Percentiles rank a stretch among this genome's conserved stretches.
Conservation (phyloP, 2,113 vertebrate species). For the human (Homo sapiens) region DNA sequence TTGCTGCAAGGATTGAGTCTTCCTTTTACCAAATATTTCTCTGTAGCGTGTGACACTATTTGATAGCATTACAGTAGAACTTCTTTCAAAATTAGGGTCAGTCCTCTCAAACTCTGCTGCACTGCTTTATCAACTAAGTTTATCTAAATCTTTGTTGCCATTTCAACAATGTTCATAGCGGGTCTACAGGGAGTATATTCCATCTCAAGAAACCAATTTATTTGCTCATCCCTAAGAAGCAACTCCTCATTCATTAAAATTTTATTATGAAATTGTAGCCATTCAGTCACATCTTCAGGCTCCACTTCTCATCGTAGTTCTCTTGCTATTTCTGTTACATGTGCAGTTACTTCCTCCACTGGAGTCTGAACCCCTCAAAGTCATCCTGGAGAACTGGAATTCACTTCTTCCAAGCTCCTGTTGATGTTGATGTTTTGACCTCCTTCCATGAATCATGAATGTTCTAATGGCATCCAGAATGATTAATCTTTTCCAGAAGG, state of each 20-base stretch:
- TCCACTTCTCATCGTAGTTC: background rate
- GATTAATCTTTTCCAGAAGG: background rate
- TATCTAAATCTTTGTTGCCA: background rate
- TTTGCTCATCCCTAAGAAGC: background rate
- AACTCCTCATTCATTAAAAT: background rate
- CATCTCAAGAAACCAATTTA: background rate
- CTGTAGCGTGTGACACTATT: background rate
- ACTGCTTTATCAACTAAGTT: background rate
- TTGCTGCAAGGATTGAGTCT: background rate
- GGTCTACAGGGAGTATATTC: background rate
- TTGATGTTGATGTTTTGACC: background rate
- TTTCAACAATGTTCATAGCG: background rate
- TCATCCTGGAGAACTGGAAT: background rate
- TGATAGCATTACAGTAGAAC: background rate
- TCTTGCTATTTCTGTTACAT: background rate
- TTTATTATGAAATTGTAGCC: background rate
- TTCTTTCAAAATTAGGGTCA: background rate
- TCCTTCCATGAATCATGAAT: background rate
- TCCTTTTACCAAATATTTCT: background rate
- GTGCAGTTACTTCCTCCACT: background rate
- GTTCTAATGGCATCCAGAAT: background rate
- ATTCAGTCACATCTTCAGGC: background rate
- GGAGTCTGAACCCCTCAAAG: background rate
- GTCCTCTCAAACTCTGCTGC: background rate
- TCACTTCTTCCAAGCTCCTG: background rate